These are phyloP conservation scores for Dysidea cf. avara DNA, from an alignment of 37 sponge, comb jelly and placozoan genomes.

Conservation along the genomic window DNA sequence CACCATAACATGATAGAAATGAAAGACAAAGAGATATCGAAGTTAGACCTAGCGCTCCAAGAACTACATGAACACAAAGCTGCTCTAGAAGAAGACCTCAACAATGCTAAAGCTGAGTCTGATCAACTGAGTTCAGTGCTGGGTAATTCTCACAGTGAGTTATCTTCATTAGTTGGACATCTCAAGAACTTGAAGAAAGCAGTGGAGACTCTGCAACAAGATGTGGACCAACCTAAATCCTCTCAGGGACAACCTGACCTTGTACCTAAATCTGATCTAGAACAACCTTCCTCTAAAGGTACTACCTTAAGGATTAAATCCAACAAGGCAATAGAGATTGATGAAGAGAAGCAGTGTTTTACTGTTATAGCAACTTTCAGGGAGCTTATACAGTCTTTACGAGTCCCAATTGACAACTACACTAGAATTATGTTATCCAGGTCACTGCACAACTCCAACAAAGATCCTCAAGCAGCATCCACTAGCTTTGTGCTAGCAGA, in stretches of 20 bases:
- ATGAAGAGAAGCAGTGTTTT: too few species aligned
- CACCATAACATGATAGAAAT: conserved; percentile 39
- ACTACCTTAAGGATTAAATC: too few species aligned
- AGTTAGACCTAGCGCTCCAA: conserved; percentile 24
- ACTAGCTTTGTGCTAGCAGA: conserved; percentile 9
- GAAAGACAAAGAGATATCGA: conserved; percentile 27
- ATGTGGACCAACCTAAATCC: not conserved
- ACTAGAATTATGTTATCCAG: conserved; percentile 55
- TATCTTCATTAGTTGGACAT: conserved; percentile 35
- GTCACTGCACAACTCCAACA: conserved; percentile 36
- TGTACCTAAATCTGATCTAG: too few species aligned
- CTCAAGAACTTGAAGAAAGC: conserved; percentile 32
- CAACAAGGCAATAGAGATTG: too few species aligned
- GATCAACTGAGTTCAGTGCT: conserved; percentile 45
- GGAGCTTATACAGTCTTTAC: conserved; percentile 45
- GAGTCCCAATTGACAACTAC: conserved; percentile 62
- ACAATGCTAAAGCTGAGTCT: not conserved
- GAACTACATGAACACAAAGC: conserved; percentile 28
- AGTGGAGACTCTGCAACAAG: conserved; percentile 18
- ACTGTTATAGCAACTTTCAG: not conserved
- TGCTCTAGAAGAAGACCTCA: conserved; percentile 28
- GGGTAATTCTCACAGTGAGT: conserved; percentile 30
- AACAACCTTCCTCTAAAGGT: too few species aligned
- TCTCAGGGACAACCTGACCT: too few species aligned
- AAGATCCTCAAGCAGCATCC: not conserved